phyloP scores from a whole-genome alignment of 1,140 invertebrate species.

The Galendromus occidentalis region DNA sequence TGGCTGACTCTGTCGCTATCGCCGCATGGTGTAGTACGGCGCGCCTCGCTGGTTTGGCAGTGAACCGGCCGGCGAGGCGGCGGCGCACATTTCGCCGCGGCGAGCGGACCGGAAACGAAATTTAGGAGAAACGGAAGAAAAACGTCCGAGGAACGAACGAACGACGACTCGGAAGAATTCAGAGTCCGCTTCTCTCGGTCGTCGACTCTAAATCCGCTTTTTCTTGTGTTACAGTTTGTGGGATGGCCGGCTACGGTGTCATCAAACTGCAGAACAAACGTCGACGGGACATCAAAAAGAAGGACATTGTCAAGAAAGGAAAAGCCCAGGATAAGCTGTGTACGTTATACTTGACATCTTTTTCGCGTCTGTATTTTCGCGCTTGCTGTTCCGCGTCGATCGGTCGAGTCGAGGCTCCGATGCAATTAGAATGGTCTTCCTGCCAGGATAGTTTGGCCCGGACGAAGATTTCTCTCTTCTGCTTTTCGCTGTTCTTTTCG shows the following conservation, averaged over 20 bases:
- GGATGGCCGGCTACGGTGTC: conserved; percentile 72
- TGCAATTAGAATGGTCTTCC: not conserved
- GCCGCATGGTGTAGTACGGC: no score
- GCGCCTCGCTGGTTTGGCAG: no score
- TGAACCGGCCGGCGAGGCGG: no score
- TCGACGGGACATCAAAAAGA: conserved; percentile 49
- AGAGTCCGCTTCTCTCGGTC: no score
- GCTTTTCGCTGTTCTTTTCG: not conserved
- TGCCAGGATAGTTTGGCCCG: not conserved
- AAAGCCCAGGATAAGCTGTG: conserved; percentile 71
- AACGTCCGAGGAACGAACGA: no score
- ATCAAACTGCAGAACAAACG: conserved; percentile 75
- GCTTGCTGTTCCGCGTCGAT: not conserved
- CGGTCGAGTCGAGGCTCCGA: not conserved
- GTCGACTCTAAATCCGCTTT: no score
- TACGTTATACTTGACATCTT: conserved; percentile 18
- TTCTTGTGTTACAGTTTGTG: conserved; percentile 32
- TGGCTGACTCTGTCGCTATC: no score
- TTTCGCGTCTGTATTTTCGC: not conserved
- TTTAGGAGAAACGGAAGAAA: no score
- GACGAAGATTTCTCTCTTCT: not conserved
- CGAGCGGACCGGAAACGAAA: no score
- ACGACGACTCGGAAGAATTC: no score
- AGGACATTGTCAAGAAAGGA: conserved; percentile 45
- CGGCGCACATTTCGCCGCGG: no score